phyloP scores from a whole-genome alignment of 2,113 vertebrate genomes.

The Coryphaenoides rupestris region DNA sequence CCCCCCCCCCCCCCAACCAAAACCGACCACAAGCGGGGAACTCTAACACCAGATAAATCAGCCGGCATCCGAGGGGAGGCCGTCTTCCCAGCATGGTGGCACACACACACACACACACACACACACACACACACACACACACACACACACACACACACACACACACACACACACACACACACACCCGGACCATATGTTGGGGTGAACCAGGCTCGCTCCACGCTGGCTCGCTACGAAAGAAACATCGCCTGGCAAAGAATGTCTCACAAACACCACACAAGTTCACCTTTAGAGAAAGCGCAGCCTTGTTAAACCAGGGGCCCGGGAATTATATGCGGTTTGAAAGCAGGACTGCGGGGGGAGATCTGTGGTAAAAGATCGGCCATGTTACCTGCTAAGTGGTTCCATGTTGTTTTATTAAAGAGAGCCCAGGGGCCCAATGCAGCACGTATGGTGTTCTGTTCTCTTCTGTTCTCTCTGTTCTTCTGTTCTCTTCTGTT shows the following conservation, averaged over 20 bases:
- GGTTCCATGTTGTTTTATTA: constrained; percentile 28
- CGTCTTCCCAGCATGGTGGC: not conserved
- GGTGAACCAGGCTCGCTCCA: not conserved
- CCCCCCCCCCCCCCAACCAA: no score
- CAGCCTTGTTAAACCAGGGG: no score
- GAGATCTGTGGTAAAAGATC: constrained; percentile 6
- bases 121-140: not conserved
- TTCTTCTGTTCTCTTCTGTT: no score
- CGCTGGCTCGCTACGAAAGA: not conserved
- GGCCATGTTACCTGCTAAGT: constrained; percentile 21
- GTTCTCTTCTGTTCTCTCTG: no score
- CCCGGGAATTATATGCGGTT: no score
- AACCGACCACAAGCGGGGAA: constrained; percentile 11
- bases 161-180: not conserved
- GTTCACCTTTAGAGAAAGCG: no score
- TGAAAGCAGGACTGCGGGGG: not conserved
- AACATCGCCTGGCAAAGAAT: no score
- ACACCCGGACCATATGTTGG: not conserved
- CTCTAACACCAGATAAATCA: constrained; percentile 21
- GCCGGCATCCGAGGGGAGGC: constrained; percentile 2
- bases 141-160: not conserved
- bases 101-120: not conserved
- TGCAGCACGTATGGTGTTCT: constrained; percentile 11
- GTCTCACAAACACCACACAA: no score
- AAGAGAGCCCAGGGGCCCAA: constrained; percentile 3